phyloP scores from a whole-genome alignment of 2,797 vertebrate species.

The Rhyacichthys aspro region DNA sequence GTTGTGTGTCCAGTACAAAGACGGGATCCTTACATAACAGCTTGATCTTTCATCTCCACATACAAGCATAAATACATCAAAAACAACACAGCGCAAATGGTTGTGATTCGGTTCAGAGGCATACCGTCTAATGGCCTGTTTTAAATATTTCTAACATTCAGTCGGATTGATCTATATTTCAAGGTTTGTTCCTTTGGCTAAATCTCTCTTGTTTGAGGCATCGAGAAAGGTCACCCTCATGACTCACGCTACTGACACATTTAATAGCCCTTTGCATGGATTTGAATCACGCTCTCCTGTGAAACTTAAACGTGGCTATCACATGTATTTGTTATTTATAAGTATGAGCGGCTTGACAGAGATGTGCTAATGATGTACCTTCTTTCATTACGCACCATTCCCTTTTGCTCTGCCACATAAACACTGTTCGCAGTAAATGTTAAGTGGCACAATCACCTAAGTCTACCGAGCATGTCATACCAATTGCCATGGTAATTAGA shows the following conservation, averaged over 20 bases:
- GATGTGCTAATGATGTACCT: neutral
- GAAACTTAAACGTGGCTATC: neutral
- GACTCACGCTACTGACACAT: conserved; percentile 43
- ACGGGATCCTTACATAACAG: conserved; percentile 38
- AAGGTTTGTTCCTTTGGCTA: conserved; percentile 25
- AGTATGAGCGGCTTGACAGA: neutral
- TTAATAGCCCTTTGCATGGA: conserved; percentile 36
- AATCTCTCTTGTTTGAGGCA: conserved; percentile 38
- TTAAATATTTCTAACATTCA: conserved; percentile 10
- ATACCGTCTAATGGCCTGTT: neutral
- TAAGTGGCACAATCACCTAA: conserved; percentile 3
- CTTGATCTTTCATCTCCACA: conserved; percentile 25
- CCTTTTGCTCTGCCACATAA: conserved; percentile 10
- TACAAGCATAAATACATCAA: conserved; percentile 10
- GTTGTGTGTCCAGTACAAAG: conserved; percentile 14
- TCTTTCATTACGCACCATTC: neutral
- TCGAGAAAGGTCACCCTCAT: conserved; percentile 57
- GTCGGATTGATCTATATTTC: conserved; percentile 29
- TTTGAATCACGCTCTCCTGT: conserved; percentile 37
- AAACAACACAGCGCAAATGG: neutral
- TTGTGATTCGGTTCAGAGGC: too few species aligned
- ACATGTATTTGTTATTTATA: conserved; percentile 7
- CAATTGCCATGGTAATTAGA: conserved; percentile 41
- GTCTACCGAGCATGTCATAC: conserved; percentile 36
- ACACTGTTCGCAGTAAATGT: conserved; percentile 7